Percentiles rank a stretch among this genome's conserved stretches.
Conservation (phyloP, 2,888 invertebrate genomes). For the Pachycephus smyrnensis region DNA sequence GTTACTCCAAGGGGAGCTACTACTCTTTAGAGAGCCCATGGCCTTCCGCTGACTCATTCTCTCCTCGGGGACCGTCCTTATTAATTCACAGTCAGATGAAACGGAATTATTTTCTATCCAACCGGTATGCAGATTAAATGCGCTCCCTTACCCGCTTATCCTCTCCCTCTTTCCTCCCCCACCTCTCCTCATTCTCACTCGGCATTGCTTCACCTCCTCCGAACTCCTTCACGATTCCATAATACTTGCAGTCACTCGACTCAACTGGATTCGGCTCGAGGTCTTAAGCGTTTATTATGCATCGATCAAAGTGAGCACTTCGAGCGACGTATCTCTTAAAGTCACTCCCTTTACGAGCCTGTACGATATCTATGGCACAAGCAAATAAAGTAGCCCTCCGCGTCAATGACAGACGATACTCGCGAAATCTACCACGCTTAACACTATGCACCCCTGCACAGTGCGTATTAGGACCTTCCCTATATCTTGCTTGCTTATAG, state of each 20-base stretch:
- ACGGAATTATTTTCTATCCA: slow-evolving; percentile 48
- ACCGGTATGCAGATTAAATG: slow-evolving; percentile 36
- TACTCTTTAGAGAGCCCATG: slow-evolving; percentile 11
- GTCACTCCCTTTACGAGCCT: not conserved
- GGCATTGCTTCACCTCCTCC: not conserved
- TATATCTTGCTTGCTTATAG: not conserved
- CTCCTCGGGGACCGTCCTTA: slow-evolving; percentile 41
- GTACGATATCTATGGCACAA: not conserved
- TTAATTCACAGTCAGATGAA: slow-evolving; percentile 53
- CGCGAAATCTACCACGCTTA: not conserved
- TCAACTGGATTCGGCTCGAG: not conserved
- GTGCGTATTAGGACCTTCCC: not conserved
- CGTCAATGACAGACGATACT: not conserved
- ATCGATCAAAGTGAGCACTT: not conserved
- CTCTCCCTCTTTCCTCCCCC: slow-evolving; percentile 8
- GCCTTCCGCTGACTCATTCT: slow-evolving; percentile 23
- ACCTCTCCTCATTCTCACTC: not conserved
- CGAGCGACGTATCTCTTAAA: not conserved
- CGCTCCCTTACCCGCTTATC: slow-evolving; percentile 14
- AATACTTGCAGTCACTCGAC: not conserved
- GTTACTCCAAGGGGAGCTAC: slow-evolving; percentile 22
- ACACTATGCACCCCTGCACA: not conserved
- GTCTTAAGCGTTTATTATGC: not conserved
- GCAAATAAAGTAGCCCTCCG: not conserved
- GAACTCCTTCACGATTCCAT: not conserved